Percentiles rank a stretch among this genome's conserved stretches.
phyloP scores from a whole-genome alignment of 2,113 vertebrate genomes.

The Gracilinanus agilis region DNA sequence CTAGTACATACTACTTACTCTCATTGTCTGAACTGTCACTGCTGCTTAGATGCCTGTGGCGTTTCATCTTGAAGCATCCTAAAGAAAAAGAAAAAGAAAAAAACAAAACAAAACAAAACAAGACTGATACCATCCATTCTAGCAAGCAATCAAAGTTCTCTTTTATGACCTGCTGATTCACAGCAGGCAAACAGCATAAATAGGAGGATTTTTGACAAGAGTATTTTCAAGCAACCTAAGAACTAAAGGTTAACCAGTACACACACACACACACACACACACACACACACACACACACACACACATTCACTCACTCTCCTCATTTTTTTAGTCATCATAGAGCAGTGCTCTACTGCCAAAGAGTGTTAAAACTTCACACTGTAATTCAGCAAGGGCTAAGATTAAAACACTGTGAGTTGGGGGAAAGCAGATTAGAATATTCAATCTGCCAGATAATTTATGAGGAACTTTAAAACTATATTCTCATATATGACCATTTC shows the following conservation, averaged over 20 bases:
- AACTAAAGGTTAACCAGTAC: not conserved
- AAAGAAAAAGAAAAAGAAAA: conserved; percentile 68
- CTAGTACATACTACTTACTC: conserved; percentile 89
- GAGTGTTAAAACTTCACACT: conserved; percentile 45
- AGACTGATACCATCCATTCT: conserved; percentile 65
- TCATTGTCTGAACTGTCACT: conserved; percentile 99
- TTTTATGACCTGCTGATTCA: conserved; percentile 46
- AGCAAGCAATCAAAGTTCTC: conserved; percentile 61
- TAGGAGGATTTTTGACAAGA: conserved; percentile 67
- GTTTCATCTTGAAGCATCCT: conserved; percentile 99
- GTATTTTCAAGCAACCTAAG: conserved; percentile 49
- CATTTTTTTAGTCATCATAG: not conserved
- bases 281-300: too few relatives aligned
- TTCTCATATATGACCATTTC: conserved; percentile 16
- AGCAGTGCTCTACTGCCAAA: not conserved
- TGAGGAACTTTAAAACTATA: not conserved
- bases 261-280: too few relatives aligned
- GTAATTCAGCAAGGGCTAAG: conserved; percentile 3
- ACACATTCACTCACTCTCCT: too few relatives aligned
- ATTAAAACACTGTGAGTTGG: not conserved
- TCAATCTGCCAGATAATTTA: conserved; percentile 33
- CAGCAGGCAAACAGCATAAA: conserved; percentile 18
- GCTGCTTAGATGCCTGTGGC: conserved; percentile 94
- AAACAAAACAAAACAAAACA: conserved; percentile 73
- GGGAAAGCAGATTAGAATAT: conserved; percentile 3